Evolutionary conservation across 30 jellyfish, hydroid and myxozoan species (phyloP), one percentile per base, ranked within the genome.

Genomic region (Pseudorhiza aurosa): DNA sequence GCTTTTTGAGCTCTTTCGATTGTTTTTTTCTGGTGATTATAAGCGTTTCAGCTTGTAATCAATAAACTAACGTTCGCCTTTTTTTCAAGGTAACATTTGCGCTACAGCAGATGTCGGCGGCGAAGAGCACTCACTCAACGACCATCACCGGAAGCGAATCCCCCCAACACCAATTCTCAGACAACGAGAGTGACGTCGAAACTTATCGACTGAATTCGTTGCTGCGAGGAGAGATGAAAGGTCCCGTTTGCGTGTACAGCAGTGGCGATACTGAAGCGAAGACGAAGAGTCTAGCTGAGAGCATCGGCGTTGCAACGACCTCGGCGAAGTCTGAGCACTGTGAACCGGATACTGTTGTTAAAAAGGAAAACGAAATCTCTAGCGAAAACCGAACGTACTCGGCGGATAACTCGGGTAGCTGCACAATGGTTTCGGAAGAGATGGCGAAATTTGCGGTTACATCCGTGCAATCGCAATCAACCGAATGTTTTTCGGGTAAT

Each of bases 81-180:
- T 4, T 40, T 24, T 46, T 31, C 11, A 22, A 72, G 82, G 88
- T 84, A 4, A 71, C 95, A 12, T 84, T 84, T 30, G 95, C 95
- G 24, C 62, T 87, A 29, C 77, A 60, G 58, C 87, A 70, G 22
- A 44, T 17, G 31, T 74, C 88, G 6, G 69, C 96, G 9, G 78
- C 96, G 49, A 43, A 49, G 19, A 81, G 95, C 65, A 49, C 95
- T 14, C 68, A 67, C 36, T 77, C 96, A 43, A 85, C 98, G 22
- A 92, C 98, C 19, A 43, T 85, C n/a, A 65, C 96, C 9, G 98
- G 96, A 2, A 73, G 68, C 58, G 98, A 92, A 79, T 77, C 95
- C 21, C 95, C 95, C 15, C 68, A 85, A 55, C 96, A 85, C 83
- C 85, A 89, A 4, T 85, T 75, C 56, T 91, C 98, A 22, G 98